These are phyloP conservation scores for Glyphotaelius pellucidus DNA, from an alignment of 2,888 invertebrate genomes.

Conservation along the genomic window DNA sequence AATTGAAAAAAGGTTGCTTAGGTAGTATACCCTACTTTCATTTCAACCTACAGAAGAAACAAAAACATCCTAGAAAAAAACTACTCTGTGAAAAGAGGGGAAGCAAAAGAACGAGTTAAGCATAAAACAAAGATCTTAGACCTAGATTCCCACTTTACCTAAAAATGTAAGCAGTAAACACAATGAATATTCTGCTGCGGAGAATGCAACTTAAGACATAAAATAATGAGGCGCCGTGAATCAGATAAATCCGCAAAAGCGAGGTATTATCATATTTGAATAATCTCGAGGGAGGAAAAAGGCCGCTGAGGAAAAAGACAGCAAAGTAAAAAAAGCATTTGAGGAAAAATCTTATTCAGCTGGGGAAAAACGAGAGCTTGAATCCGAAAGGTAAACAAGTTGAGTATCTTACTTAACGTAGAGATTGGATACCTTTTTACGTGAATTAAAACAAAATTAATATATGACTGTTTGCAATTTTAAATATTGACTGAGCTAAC, in stretches of 20 bases:
- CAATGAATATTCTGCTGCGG: slow-evolving; percentile 3
- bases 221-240: slow-evolving; percentile 44
- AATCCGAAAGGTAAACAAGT: neutral
- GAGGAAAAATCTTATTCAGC: neutral
- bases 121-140: neutral
- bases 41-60: neutral
- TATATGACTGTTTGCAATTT: neutral
- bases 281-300: slow-evolving; percentile 13
- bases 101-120: neutral
- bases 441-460: neutral
- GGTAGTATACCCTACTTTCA: neutral
- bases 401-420: neutral
- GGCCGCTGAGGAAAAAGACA: slow-evolving; percentile 11
- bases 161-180: neutral
- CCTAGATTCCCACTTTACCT: neutral
- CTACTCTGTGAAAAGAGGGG: neutral
- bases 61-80: neutral
- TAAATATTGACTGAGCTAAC: neutral
- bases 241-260: slow-evolving; percentile 26
- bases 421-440: neutral
- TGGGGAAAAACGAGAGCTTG: neutral
- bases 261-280: slow-evolving; percentile 35
- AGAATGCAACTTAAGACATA: slow-evolving; percentile 19
- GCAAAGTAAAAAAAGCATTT: neutral
- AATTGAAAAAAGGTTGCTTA: too few species aligned